These are phyloP conservation scores for Aspiorhynchus laticeps DNA, from an alignment of 2,113 vertebrate genomes.

Conservation along the genomic window DNA sequence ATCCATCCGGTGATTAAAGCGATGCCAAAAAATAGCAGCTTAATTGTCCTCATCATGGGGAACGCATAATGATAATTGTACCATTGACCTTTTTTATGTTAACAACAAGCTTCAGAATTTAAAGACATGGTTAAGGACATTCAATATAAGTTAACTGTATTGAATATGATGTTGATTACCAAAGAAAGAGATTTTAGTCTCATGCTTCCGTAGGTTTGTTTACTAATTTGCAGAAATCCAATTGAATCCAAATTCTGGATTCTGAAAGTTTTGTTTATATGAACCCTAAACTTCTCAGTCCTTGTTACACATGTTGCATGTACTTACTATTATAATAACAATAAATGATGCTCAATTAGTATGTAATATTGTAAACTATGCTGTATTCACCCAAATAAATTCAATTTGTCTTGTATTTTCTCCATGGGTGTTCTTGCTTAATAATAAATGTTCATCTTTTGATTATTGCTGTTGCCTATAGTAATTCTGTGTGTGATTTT, in stretches of 20 bases:
- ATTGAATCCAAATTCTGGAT: background rate
- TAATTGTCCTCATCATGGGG: constrained; percentile 6
- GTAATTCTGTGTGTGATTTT: too few species aligned
- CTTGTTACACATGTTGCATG: too few species aligned
- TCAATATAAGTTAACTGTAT: background rate
- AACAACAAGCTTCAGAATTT: background rate
- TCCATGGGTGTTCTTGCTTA: too few species aligned
- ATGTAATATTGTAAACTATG: too few species aligned
- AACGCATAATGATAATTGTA: background rate
- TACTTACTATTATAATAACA: too few species aligned
- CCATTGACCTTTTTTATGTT: background rate
- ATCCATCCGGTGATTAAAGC: background rate
- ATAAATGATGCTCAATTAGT: too few species aligned
- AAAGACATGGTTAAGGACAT: background rate
- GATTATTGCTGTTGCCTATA: too few species aligned
- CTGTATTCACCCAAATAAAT: too few species aligned
- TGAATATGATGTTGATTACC: background rate
- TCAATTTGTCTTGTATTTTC: too few species aligned
- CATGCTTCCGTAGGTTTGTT: background rate
- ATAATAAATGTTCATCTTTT: too few species aligned
- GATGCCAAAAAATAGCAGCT: background rate
- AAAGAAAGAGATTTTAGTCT: background rate
- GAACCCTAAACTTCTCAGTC: too few species aligned
- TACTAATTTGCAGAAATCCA: background rate
- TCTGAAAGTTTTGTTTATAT: too few species aligned